Base-by-base conservation (phyloP, 92 coral and sea anemone species). In the Porites lobata region DNA sequence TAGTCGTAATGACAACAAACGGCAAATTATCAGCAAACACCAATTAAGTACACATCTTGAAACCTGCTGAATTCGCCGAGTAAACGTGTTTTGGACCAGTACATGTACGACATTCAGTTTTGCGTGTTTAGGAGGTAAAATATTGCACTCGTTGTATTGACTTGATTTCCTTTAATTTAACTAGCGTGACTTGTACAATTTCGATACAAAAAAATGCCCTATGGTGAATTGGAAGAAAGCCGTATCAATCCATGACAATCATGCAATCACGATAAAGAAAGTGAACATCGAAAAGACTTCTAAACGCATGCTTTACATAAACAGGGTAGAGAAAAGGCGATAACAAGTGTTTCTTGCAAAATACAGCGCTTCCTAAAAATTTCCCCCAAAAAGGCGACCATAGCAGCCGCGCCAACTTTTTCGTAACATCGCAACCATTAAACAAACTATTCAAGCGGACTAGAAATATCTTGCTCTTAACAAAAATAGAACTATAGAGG, bases 1-100 rank as follows among this genome's bases (percentile, higher is more conserved):
- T n/a, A 82, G 58, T 58, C 38, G 12, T 18, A 32, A 69, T 22
- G 22, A 80, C 24, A n/a, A 52, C 22, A 56, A 51, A 70, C 86
- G 59, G 29, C 86, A 70, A 43, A 26, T 47, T 29, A 69, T 58
- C 38, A 6, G 19, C 43, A 57, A 75, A 82, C n/a, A 7, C 8
- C 43, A 38, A 70, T 32, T 82, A 38, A 32, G 71, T 38, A 32
- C 32, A 43, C 76, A 32, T 58, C 69, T 82, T 19, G 54, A 29
- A 29, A 26, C 56, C 15, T 14, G 61, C 61, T 9, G 61, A 56
- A 56, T 56, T 56, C 15, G 29, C 29, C 29, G 61, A 56, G 61
- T 1, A 56, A 56, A 56, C 15, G 11, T 56, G 14, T 38, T 38
- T 38, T 38, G 47, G 6, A 38, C 47, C 0, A 38, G 47, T 38